Evolutionary conservation across 2,113 vertebrate genomes (phyloP).

Genomic region (Cranoglanis bouderius): DNA sequence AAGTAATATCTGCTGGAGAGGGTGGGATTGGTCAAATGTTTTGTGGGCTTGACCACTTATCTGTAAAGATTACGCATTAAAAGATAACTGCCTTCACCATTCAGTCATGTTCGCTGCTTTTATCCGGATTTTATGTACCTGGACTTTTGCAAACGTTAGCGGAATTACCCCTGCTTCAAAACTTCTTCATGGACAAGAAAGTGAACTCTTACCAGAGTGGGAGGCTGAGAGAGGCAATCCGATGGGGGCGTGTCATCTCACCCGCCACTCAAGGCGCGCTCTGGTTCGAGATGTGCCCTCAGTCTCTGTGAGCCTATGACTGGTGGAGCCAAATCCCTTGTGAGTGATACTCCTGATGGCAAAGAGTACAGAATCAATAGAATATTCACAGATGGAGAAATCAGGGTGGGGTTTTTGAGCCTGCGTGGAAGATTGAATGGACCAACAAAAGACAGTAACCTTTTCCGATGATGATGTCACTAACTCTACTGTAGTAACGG

Average conservation of each 20-base stretch:
- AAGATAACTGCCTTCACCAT: neutral
- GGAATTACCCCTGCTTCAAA: neutral
- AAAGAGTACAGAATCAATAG: neutral
- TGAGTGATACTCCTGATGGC: neutral
- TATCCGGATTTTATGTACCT: neutral
- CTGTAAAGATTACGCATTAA: no score
- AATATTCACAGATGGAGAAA: neutral
- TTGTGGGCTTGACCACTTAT: no score
- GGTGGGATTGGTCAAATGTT: neutral
- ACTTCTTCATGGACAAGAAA: neutral
- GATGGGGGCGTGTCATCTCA: slow-evolving; percentile 52
- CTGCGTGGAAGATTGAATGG: neutral
- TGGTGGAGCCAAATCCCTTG: slow-evolving; percentile 5
- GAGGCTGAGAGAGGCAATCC: slow-evolving; percentile 29
- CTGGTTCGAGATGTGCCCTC: slow-evolving; percentile 37
- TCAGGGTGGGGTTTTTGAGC: no score
- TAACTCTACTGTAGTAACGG: neutral
- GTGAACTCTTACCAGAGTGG: slow-evolving; percentile 52
- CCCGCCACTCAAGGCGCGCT: slow-evolving; percentile 46
- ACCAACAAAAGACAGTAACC: no score
- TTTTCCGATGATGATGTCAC: neutral
- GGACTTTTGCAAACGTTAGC: no score
- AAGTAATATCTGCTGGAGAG: neutral
- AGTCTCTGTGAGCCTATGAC: slow-evolving; percentile 25
- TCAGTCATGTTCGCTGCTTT: neutral